Evolutionary conservation across 1,140 invertebrate species (phyloP), one percentile per base, ranked within the genome.

Genomic region (Liolophura sinensis): DNA sequence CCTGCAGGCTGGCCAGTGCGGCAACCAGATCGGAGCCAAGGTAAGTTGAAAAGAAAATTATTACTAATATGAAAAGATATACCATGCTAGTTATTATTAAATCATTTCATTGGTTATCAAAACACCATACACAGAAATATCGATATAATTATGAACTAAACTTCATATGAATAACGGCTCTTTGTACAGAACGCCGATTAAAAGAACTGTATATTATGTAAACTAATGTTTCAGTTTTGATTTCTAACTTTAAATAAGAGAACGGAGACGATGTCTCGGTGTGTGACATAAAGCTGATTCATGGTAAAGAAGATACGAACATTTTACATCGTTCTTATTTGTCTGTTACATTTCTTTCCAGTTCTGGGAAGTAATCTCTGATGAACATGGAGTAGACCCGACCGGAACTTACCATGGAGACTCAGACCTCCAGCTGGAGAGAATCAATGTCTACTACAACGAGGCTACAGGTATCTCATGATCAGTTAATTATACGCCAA

Each of bases 1-100:
- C 80, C 84, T 92, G 67, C 91, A 92, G 82, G 90, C 89, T 66
- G 91, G 91, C 63, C 91, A 92, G 83, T 91, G 91, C 79, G 91
- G 91, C 60, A 92, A 92, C 81, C 91, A 91, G 81, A 91, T 91
- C 73, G 90, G 90, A 77, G 89, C 90, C 7, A 91, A 91, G 87
- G 89, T 90, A 85, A 82, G 74, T n/a, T 62, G 27, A 67, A 24
- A 25, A n/a, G n/a, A n/a, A n/a, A n/a, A n/a, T n/a, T n/a, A n/a
- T n/a, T n/a, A n/a, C n/a, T n/a, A 31, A 31, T 51, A 51, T 64
- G 51, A 58, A 15, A 12, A 58, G 55, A 16, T 31, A 48, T 22
- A 27, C 3, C 20, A 20, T 56, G 55, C 48, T n/a, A 51, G 20
- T 49, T n/a, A 22, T 6, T 60, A n/a, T 22, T 64, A 6, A 16